These are phyloP conservation scores for Orgyia antiqua DNA, from an alignment of 2,888 invertebrate species.

Conservation along the genomic window DNA sequence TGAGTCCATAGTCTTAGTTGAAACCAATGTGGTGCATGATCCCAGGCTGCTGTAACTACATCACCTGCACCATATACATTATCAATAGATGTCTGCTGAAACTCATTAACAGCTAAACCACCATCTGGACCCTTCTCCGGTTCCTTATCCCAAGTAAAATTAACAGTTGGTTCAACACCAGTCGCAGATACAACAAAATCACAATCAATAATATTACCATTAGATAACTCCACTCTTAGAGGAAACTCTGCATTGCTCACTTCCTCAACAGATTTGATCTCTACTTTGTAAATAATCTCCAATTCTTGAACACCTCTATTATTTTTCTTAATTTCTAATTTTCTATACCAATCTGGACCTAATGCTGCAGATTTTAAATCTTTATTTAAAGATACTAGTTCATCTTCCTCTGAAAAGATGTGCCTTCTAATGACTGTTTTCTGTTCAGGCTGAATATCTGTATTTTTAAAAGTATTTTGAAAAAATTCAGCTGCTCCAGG, in stretches of 20 bases:
- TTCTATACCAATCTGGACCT: conserved; percentile 97
- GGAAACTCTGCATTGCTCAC: conserved; percentile 75
- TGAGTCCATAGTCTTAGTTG: conserved; percentile 99
- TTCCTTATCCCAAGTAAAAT: conserved; percentile 73
- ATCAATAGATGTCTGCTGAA: conserved; percentile 87
- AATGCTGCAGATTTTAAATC: conserved; percentile 89
- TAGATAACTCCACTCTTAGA: conserved; percentile 84
- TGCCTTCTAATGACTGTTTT: conserved; percentile 77
- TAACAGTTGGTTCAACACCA: conserved; percentile 87
- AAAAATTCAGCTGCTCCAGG: conserved; percentile 97
- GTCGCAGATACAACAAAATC: conserved; percentile 97
- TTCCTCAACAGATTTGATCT: conserved; percentile 67
- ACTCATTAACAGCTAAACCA: conserved; percentile 91
- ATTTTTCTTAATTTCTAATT: conserved; percentile 76
- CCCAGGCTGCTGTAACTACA: conserved; percentile 91
- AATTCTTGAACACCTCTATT: conserved; percentile 72
- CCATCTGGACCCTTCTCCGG: conserved; percentile 82
- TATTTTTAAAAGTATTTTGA: conserved; percentile 65
- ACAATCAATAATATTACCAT: conserved; percentile 84
- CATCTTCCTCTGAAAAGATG: conserved; percentile 80
- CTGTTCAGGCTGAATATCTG: conserved; percentile 27
- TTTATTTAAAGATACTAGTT: conserved; percentile 49
- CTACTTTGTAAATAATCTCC: conserved; percentile 80
- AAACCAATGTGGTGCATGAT: conserved; percentile 88
- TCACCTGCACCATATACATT: conserved; percentile 97